Evolutionary conservation across 1,140 invertebrate genomes (phyloP).

Genomic region (Lepidostoma basale): DNA sequence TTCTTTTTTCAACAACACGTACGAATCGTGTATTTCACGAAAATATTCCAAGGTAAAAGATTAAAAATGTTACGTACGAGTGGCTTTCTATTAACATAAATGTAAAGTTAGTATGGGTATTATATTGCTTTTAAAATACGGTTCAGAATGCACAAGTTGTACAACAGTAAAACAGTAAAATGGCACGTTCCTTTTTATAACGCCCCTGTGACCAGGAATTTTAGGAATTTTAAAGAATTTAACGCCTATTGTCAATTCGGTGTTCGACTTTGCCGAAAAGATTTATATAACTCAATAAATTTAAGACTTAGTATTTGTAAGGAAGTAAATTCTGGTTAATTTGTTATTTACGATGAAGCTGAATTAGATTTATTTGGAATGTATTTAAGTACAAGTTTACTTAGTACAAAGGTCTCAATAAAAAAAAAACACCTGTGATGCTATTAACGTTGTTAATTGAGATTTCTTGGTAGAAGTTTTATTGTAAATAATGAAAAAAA

Average conservation of each 20-base stretch:
- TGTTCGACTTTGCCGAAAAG: neutral
- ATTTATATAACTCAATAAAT: neutral
- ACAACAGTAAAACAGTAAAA: neutral
- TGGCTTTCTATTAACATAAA: constrained; percentile 25
- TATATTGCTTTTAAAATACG: constrained; percentile 7
- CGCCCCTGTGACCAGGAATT: neutral
- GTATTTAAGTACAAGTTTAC: too few relatives aligned
- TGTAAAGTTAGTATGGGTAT: constrained; percentile 8
- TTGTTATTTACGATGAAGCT: too few relatives aligned
- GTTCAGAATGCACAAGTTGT: neutral
- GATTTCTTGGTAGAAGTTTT: too few relatives aligned
- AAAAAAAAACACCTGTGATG: too few relatives aligned
- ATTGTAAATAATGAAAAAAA: too few relatives aligned
- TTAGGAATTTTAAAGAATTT: neutral
- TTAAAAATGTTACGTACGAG: constrained; percentile 25
- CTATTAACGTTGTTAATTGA: too few relatives aligned
- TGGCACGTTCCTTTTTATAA: constrained; percentile 1
- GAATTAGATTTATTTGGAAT: too few relatives aligned
- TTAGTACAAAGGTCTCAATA: too few relatives aligned
- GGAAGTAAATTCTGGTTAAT: too few relatives aligned
- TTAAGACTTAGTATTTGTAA: too few relatives aligned
- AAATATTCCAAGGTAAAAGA: constrained; percentile 31
- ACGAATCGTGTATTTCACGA: constrained; percentile 13
- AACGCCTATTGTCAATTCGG: neutral
- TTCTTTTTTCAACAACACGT: constrained; percentile 12